A percentile compares a stretch with the other conserved stretches of the same genome.
Conservation (phyloP, 1,140 invertebrate species). For the Lamellibrachia luymesi region DNA sequence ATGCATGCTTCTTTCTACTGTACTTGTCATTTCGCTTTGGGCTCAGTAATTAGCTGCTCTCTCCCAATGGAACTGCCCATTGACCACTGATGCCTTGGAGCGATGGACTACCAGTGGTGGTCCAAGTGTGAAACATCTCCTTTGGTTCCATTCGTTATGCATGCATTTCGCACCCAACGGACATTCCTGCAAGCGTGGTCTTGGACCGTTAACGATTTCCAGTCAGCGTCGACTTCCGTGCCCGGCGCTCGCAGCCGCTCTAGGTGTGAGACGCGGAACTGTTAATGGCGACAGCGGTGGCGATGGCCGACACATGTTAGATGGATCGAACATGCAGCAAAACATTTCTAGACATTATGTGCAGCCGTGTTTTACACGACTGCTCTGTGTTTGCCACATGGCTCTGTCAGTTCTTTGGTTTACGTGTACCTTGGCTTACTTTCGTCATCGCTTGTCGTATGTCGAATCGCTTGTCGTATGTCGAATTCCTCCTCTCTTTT, state of each 20-base stretch:
- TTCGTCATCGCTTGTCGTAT: neutral
- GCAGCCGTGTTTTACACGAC: neutral
- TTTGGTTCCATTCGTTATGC: neutral
- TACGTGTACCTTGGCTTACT: neutral
- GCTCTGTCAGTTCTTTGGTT: neutral
- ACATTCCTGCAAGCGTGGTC: neutral
- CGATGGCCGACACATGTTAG: neutral
- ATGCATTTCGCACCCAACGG: neutral
- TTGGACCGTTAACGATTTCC: neutral
- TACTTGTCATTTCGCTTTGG: slow-evolving; percentile 4
- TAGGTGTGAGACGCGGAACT: neutral
- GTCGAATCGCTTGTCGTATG: neutral
- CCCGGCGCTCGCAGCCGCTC: too few relatives aligned
- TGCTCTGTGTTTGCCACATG: neutral
- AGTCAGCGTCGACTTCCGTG: neutral
- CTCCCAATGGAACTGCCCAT: neutral
- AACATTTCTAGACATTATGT: neutral
- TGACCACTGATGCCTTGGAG: neutral
- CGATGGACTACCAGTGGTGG: neutral
- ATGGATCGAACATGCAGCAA: neutral
- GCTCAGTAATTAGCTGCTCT: neutral
- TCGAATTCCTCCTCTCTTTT: neutral
- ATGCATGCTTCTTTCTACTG: neutral
- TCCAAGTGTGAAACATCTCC: neutral
- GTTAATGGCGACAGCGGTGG: neutral